These are phyloP conservation scores for Delichon dasypus DNA, from an alignment of 2,797 vertebrate species.

Conservation along the genomic window DNA sequence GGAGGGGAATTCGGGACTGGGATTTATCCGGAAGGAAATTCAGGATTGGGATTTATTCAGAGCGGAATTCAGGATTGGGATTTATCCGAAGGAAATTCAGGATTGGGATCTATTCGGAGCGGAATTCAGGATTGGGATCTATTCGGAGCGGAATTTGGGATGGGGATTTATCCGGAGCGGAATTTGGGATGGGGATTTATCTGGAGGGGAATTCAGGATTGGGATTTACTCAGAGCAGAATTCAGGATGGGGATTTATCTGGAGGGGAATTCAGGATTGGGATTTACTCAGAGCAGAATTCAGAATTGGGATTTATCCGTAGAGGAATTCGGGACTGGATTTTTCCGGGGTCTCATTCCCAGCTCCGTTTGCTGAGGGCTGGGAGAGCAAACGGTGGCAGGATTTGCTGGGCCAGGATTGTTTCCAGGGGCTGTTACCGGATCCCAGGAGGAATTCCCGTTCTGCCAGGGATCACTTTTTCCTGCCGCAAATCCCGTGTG, in stretches of 20 bases:
- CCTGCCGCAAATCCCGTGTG: neutral
- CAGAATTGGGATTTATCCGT: neutral
- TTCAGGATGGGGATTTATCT: too few relatives aligned
- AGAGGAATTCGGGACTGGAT: neutral
- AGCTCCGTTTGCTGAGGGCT: neutral
- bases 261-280: neutral
- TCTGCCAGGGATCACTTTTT: neutral
- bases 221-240: too few relatives aligned
- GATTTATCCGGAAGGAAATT: neutral
- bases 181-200: too few relatives aligned
- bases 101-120: too few relatives aligned
- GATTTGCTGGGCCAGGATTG: neutral
- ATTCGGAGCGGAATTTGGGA: too few relatives aligned
- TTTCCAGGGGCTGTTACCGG: neutral
- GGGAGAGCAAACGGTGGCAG: neutral
- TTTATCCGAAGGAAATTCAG: too few relatives aligned
- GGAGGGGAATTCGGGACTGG: accelerated
- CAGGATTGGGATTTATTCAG: too few relatives aligned
- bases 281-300: neutral
- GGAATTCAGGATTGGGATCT: too few relatives aligned
- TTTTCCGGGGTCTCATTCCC: neutral
- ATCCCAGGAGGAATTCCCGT: neutral
- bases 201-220: too few relatives aligned
- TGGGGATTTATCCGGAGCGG: too few relatives aligned
- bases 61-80: too few relatives aligned